Evolutionary conservation across 2,797 vertebrate genomes (phyloP).

Genomic region (Phaenicophaeus curvirostris): DNA sequence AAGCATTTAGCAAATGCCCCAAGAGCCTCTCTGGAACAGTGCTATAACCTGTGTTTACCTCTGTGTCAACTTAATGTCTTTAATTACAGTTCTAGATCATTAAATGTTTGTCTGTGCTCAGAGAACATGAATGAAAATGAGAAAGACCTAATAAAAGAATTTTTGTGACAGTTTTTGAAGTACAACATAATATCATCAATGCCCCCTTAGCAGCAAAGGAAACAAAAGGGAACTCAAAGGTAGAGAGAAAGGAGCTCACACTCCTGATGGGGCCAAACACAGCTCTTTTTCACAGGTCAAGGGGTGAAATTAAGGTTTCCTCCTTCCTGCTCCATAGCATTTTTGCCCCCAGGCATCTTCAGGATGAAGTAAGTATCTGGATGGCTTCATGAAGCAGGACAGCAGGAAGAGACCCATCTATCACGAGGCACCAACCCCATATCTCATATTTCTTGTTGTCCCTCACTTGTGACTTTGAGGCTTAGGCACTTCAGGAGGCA

Average conservation of each 20-base stretch:
- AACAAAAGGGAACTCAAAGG: neutral
- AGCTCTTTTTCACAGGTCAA: neutral
- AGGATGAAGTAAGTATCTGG: neutral
- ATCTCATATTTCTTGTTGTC: neutral
- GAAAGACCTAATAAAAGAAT: neutral
- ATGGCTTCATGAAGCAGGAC: neutral
- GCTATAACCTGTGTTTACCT: neutral
- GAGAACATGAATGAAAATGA: neutral
- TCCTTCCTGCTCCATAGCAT: neutral
- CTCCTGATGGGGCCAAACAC: fast-evolving
- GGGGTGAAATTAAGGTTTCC: neutral
- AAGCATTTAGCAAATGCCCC: slow-evolving; percentile 15
- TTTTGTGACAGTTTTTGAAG: neutral
- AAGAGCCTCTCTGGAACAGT: neutral
- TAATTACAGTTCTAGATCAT: neutral
- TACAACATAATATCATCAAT: fast-evolving
- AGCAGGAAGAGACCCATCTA: neutral
- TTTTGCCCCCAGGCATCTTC: neutral
- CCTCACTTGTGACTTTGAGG: neutral
- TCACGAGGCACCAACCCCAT: fast-evolving
- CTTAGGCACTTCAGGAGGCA: neutral
- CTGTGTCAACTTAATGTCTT: slow-evolving; percentile 1
- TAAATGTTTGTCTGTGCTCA: neutral
- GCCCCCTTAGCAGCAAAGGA: neutral
- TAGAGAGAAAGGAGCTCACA: neutral